A percentile compares a stretch with the other conserved stretches of the same genome.
phyloP scores from a whole-genome alignment of 2,888 invertebrate species.

The Agrotis segetum region DNA sequence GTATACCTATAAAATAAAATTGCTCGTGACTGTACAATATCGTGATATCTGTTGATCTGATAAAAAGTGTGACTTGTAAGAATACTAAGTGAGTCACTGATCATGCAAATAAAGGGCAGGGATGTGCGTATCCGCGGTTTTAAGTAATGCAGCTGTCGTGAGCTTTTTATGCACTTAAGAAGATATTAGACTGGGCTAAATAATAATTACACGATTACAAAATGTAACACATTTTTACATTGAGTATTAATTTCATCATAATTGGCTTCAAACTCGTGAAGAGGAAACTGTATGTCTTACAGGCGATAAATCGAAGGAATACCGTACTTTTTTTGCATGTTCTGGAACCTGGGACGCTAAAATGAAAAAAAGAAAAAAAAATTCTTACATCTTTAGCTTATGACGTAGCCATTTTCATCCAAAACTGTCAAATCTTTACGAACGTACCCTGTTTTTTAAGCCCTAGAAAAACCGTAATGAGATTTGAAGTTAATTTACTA shows the following conservation, averaged over 20 bases:
- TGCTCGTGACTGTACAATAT: conserved; percentile 11
- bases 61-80: conserved; percentile 39
- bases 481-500: background rate
- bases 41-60: conserved; percentile 53
- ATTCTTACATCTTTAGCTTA: background rate
- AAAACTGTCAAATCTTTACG: background rate
- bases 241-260: background rate
- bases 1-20: too few species aligned
- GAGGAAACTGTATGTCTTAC: background rate
- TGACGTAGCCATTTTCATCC: background rate
- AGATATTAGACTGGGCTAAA: conserved; percentile 30
- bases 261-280: background rate
- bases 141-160: conserved; percentile 52
- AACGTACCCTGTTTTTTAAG: background rate
- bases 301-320: background rate
- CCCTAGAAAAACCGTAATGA: background rate
- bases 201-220: background rate
- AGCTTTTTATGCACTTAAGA: conserved; percentile 31
- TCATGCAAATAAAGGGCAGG: conserved; percentile 36
- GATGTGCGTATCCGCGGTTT: conserved; percentile 47
- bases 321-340: too few species aligned
- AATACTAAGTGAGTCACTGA: conserved; percentile 50
- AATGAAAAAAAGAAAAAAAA: background rate
- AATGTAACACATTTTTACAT: too few species aligned
- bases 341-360: too few species aligned